These are phyloP conservation scores for Zaprionus nigranus DNA, from an alignment of 1,140 invertebrate species.

Conservation along the genomic window DNA sequence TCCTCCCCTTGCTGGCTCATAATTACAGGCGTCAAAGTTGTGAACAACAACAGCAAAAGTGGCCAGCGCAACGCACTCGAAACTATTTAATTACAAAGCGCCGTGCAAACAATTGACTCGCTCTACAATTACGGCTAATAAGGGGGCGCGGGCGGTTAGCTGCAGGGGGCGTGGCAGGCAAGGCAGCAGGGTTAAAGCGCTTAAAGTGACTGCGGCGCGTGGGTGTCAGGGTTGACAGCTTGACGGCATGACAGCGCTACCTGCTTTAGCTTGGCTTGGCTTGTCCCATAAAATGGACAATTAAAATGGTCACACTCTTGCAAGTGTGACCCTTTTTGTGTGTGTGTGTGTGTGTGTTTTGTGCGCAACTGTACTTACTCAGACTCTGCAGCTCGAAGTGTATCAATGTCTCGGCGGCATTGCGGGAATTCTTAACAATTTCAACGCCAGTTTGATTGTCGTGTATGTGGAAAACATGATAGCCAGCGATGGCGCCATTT, in stretches of 20 bases:
- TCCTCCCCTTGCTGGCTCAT: constrained; percentile 18
- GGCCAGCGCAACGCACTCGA: constrained; percentile 66
- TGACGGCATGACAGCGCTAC: constrained; percentile 35
- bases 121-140: constrained; percentile 70
- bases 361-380: constrained; percentile 85
- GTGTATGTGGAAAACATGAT: constrained; percentile 89
- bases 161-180: not conserved
- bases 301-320: constrained; percentile 34
- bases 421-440: constrained; percentile 85
- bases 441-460: constrained; percentile 88
- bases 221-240: constrained; percentile 25
- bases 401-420: constrained; percentile 84
- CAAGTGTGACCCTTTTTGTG: constrained; percentile 14
- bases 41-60: constrained; percentile 71
- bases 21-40: constrained; percentile 78
- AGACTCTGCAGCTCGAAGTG: constrained; percentile 87
- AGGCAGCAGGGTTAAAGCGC: not conserved
- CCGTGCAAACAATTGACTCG: constrained; percentile 73
- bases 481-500: constrained; percentile 89
- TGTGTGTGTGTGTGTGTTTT: not conserved
- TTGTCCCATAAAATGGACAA: constrained; percentile 35
- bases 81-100: constrained; percentile 82
- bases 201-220: not conserved
- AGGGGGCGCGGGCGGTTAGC: constrained; percentile 18
- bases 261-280: constrained; percentile 5